Percentiles rank a stretch among this genome's conserved stretches.
These are phyloP conservation scores for Muntiacus reevesi DNA, from an alignment of 2,113 vertebrate genomes.

Conservation along the genomic window DNA sequence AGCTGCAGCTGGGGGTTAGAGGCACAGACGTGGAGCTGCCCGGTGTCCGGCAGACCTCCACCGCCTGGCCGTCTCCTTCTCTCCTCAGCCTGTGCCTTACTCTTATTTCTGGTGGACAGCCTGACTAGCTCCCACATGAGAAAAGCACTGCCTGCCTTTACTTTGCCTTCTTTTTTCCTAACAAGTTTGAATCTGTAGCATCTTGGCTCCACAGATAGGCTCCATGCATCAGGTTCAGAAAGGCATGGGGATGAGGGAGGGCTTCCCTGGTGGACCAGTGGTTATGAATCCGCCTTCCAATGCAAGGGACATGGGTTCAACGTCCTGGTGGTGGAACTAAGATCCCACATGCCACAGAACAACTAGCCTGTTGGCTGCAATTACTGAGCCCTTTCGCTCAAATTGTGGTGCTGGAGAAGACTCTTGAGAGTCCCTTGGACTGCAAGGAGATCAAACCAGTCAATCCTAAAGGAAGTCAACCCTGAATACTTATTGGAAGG, in stretches of 20 bases:
- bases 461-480: not conserved
- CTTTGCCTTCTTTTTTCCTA: not conserved
- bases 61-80: not conserved
- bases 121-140: not conserved
- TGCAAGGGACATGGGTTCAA: not conserved
- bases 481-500: not conserved
- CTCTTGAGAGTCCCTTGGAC: not conserved
- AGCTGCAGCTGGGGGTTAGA: not conserved
- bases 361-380: not conserved
- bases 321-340: not conserved
- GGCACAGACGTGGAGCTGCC: accelerated
- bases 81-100: not conserved
- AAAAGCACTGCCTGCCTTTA: not conserved
- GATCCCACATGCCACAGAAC: not conserved
- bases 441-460: not conserved
- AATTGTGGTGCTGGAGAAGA: not conserved
- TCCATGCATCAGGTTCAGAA: not conserved
- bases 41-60: accelerated
- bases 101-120: not conserved
- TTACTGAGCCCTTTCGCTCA: not conserved
- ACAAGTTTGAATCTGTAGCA: not conserved
- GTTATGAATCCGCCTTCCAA: not conserved
- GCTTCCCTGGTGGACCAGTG: not conserved
- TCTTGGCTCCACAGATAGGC: not conserved
- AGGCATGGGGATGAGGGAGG: not conserved